Evolutionary conservation across 2,888 invertebrate species (phyloP), one percentile per base, ranked within the genome.

Genomic region (Prosapia bicincta): DNA sequence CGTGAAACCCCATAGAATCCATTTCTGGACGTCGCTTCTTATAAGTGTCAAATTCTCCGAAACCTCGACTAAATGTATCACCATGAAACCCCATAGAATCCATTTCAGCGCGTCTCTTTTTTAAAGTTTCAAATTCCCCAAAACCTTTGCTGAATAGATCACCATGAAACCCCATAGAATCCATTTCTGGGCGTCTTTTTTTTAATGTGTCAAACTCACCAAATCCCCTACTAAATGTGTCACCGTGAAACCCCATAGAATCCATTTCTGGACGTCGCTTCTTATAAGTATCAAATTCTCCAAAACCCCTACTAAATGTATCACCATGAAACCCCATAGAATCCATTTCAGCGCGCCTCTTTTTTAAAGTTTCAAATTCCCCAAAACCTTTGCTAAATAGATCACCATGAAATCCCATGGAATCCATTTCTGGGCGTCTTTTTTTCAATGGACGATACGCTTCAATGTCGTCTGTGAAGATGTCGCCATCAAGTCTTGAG

Each of bases 171-270:
- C 83, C 84, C 25, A 80, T 80, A 0, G 83, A 79, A 66, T 81
- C 80, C 79, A 80, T 80, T 54, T 81, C 80, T 1, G 80, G 80
- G 20, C 77, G 25, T 30, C 81, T 75, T 72, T 81, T 82, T 79
- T 83, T 83, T 81, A 83, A 82, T 9, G 83, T 81, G 54, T 81
- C 81, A 76, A 84, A 83, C 32, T 83, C 83, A 3, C 83, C 84
- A 67, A 83, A 83, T 0, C 83, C 83, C 15, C 81, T 78, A 26
- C 80, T 81, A 68, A 83, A 83, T 0, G 82, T 82, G 70, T 83
- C 83, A 1, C 83, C 82, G 72, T 83, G 80, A 72, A 83, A 83
- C 0, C 82, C 83, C 7, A 80, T 79, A 0, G 82, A 80, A 26
- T 79, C 80, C 80, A 81, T 81, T 66, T 80, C 81, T 10, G 80